Evolutionary conservation across 2,797 vertebrate species (phyloP), one percentile per base, ranked within the genome.

Genomic region (Leucoraja ocellata): DNA sequence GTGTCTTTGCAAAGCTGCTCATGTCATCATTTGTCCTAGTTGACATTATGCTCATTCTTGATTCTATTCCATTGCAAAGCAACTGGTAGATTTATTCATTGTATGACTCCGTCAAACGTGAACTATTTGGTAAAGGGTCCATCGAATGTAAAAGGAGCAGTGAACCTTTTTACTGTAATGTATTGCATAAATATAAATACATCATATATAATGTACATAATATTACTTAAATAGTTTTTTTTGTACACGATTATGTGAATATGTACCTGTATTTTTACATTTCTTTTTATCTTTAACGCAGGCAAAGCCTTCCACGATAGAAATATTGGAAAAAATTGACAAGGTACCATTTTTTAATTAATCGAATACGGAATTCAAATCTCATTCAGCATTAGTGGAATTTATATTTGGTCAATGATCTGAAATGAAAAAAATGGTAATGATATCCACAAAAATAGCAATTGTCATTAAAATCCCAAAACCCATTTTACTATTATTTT

Each of bases 271-370:
- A 25, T 76, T 39, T 93, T 76, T 25, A 71, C 32, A 84, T 54
- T 23, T 93, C 10, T 95, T 79, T 95, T 91, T 94, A 63, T 94
- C 93, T 81, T 95, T 10, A 93, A 95, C 93, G 94, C 97, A 99
- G 98, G 95, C 97, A 94, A 99, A 99, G 95, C 97, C 97, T 94
- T 98, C 98, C 93, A 99, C 98, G 93, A 97, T 99, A 94, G 98
- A 99, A 94, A 95, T 99, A 94, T 95, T 99, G 96, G 98, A 99
- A 96, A 98, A 97, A 96, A 97, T 99, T 94, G 98, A 99, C 95
- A 99, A 99, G 98, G 99, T 99, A 98, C 91, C 6, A 95, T 95
- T 88, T 93, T 95, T 91, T 58, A 23, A 63, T 71, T 65, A 65
- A n/a, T 36, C 5, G 4, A 21, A 6, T 21, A 18, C 23, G 21